A percentile compares a stretch with the other conserved stretches of the same genome.
Conservation (phyloP, 2,797 vertebrate species). For the Chelonia mydas region DNA sequence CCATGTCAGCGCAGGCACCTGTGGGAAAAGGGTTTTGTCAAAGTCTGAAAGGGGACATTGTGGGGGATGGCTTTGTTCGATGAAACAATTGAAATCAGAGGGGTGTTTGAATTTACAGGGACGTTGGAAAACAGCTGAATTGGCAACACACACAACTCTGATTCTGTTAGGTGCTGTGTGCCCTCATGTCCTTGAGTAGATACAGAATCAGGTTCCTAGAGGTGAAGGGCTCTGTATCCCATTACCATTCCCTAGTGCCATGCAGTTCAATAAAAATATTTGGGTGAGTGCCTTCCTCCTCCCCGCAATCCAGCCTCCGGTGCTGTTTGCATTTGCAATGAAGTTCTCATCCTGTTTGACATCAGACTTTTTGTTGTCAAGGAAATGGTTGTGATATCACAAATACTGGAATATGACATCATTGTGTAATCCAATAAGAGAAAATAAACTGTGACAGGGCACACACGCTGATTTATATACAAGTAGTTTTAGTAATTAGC, state of each 20-base stretch:
- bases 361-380: not conserved
- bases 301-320: not conserved
- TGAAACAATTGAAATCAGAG: not conserved
- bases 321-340: not conserved
- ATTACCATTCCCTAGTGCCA: not conserved
- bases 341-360: not conserved
- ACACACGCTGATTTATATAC: slow-evolving; percentile 1
- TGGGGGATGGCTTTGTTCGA: not conserved
- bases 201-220: not conserved
- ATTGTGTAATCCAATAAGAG: slow-evolving; percentile 3
- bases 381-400: slow-evolving; percentile 7
- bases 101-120: too few species aligned
- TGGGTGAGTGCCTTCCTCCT: not conserved
- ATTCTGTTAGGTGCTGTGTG: not conserved
- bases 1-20: not conserved
- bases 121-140: too few species aligned
- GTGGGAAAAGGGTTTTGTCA: not conserved
- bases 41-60: not conserved
- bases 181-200: not conserved
- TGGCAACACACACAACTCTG: not conserved
- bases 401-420: slow-evolving; percentile 40
- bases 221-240: not conserved
- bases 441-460: slow-evolving; percentile 34
- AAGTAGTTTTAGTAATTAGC: slow-evolving; percentile 58
- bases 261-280: not conserved